Evolutionary conservation across 2,113 vertebrate species (phyloP).

Genomic region (Spermophilus dauricus): DNA sequence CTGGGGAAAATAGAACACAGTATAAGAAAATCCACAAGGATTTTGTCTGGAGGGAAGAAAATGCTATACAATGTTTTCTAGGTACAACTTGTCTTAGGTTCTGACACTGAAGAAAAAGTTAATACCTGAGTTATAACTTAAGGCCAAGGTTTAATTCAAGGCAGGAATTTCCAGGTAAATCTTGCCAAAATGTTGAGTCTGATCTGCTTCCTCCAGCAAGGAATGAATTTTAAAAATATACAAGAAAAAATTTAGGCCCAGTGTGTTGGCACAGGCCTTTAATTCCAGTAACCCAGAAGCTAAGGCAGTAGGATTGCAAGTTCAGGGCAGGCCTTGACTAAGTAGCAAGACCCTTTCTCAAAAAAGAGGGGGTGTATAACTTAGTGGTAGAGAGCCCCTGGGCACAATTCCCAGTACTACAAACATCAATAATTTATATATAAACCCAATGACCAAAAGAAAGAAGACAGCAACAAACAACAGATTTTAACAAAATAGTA

Average conservation of each 20-base stretch:
- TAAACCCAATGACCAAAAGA: background rate
- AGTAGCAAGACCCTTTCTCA: no score
- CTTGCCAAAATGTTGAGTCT: background rate
- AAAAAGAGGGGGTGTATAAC: no score
- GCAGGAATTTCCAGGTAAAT: conserved; percentile 28
- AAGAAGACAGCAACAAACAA: background rate
- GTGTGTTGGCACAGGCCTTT: no score
- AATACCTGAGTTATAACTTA: background rate
- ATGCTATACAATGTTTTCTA: background rate
- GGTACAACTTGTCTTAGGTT: background rate
- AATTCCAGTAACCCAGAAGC: no score
- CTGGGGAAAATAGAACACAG: background rate
- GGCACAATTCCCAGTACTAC: no score
- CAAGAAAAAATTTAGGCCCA: background rate
- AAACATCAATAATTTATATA: background rate
- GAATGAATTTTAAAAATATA: conserved; percentile 23
- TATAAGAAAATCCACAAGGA: background rate
- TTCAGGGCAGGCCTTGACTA: no score
- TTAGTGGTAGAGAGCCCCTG: no score
- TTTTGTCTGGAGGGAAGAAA: background rate
- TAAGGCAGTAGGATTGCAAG: no score
- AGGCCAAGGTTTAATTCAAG: background rate
- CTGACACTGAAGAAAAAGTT: conserved; percentile 18
- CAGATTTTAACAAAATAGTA: background rate
- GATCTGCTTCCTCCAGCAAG: background rate